Conservation (phyloP, 2,113 vertebrate species). For the Larimichthys polyactis region DNA sequence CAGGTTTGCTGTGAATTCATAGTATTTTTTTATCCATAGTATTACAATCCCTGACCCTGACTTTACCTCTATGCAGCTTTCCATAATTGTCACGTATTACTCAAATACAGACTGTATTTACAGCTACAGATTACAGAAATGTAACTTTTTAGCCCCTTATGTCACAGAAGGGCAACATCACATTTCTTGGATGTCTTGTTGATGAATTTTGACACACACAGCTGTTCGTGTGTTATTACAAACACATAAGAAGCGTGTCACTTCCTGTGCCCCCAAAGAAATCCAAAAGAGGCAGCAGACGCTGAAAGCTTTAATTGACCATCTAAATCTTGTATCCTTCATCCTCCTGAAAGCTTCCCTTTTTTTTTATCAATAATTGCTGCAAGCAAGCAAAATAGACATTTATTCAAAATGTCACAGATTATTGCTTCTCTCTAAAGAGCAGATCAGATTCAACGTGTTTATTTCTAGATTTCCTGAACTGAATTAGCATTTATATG, state of each 20-base stretch:
- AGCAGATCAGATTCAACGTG: not conserved
- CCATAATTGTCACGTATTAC: not conserved
- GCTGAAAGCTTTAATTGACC: not conserved
- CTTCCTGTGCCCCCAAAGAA: not conserved
- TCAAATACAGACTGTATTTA: not conserved
- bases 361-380: not conserved
- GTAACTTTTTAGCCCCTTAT: not conserved
- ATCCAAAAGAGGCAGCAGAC: not conserved
- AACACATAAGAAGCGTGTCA: not conserved
- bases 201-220: not conserved
- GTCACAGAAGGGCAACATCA: not conserved
- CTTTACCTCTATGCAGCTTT: not conserved
- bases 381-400: not conserved
- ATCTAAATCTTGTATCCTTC: not conserved
- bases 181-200: not conserved
- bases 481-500: not conserved
- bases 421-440: constrained; percentile 1
- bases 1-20: not conserved
- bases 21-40: not conserved
- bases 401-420: constrained; percentile 8
- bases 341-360: too few relatives aligned
- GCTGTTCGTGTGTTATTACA: not conserved
- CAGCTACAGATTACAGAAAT: not conserved
- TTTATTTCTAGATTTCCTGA: not conserved
- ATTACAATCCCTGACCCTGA: not conserved